Base-by-base conservation (phyloP, 2,797 vertebrate species). In the Peromyscus melanophrys region DNA sequence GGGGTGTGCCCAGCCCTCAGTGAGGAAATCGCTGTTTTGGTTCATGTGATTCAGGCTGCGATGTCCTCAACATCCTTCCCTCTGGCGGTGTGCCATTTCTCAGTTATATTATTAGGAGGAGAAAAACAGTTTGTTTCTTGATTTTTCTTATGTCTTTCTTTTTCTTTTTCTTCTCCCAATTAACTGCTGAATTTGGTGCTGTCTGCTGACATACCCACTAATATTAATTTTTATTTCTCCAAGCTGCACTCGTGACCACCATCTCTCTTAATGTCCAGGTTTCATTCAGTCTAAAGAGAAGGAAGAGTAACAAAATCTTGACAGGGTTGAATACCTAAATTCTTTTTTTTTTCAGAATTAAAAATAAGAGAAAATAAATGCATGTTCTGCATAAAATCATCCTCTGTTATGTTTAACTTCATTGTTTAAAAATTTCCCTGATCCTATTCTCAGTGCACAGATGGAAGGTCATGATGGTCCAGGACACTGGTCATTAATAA, bases 1-100 rank as follows among this genome's bases (percentile, higher is more conserved):
- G 9, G n/a, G 6, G 0, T 16, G 5, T 82, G 19, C 0, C 21
- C 1, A 4, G 65, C 0, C 6, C 2, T 49, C 6, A 8, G 52
- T 40, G 8, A 29, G 55, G 3, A 14, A 76, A 59, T 10, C 8
- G 0, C 46, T 9, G 46, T 57, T 88, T 65, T 37, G 69, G 1
- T 2, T n/a, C 3, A 1, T 14, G 8, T 61, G 17, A 25, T 37
- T 40, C 55, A 31, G 61, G 11, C 6, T 1, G 1, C 6, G 2
- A 21, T 40, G 34, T 21, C 25, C 16, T 40, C 37, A 27, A 27
- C 21, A 31, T 81, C 40, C 31, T 1, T 52, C 31, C 21, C 25
- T 57, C 67, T 23, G 12, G 0, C 34, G 37, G 19, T 52, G 19
- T 52, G 49, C 29, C 19, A 16, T 29, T 46, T 63, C 16, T 75